Evolutionary conservation across 2,888 invertebrate genomes (phyloP), one percentile per base, ranked within the genome.

Genomic region (Tillus elongatus): DNA sequence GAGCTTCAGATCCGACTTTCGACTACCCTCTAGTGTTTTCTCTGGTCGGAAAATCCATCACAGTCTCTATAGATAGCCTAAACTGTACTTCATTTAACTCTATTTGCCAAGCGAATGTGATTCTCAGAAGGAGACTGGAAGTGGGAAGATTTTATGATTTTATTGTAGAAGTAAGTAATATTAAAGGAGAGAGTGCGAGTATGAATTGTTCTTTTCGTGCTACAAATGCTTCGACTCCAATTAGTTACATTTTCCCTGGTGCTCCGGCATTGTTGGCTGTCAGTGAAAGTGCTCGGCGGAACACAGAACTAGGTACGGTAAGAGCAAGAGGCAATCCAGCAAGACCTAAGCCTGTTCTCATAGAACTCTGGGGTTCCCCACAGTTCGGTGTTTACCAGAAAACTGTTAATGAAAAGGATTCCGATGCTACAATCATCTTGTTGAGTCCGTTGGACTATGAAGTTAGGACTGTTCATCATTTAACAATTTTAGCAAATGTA

Each of bases 401-500:
- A 48, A 75, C 85, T 43, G 74, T 82, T 28, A 79, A 81, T 6
- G 73, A 79, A 2, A 80, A 80, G 52, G 82, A 82, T 54, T 85
- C 85, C 8, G 82, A 86, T 58, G 88, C 86, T 30, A 80, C 82
- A 2, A 78, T 89, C 53, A 77, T 82, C 52, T 68, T 89, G 29
- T 71, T 82, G 37, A 82, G 82, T 35, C 77, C 81, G 45, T 67
- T 92, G 53, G 91, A 92, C 66, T 92, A 89, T 57, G 92, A 92
- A 61, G 83, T 78, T 35, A 84, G 84, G 63, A 86, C 88, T 35
- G 84, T 90, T 73, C 88, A 89, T 65, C 84, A 84, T 52, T 69
- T 91, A 46, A 84, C 82, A n/a, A 74, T 91, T 51, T 75, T 87
- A 46, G 89, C 90, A 11, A 82, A 87, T 73, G 91, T 91, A 75